Evolutionary conservation across 2,888 invertebrate genomes (phyloP), one percentile per base, ranked within the genome.

Genomic region (Byasa hedistus): DNA sequence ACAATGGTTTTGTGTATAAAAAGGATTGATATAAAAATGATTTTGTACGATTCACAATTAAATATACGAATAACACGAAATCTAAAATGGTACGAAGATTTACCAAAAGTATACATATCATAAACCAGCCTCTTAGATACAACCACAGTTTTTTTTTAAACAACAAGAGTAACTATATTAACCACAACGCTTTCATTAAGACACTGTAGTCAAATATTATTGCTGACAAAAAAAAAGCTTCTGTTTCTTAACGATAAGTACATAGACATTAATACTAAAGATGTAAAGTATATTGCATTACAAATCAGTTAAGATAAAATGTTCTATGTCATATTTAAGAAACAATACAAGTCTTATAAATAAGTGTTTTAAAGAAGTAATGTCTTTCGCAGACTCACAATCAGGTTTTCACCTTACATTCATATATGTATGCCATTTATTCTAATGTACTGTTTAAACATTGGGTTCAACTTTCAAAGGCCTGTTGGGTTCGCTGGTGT

Each of bases 101-200:
- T 69, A 62, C 32, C 21, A 69, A 73, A 32, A 75, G 68, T 72
- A 73, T 79, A 77, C 70, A 75, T 76, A 78, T 73, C 75, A 75
- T 76, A 83, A 21, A 81, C 86, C 67, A 88, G 86, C 87, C 87
- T 88, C 85, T 76, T 79, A 74, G 75, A 79, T 82, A 86, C 87
- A 88, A 88, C 87, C 86, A 82, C 79, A 72, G 75, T 73, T 62
- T 58, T 65, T 39, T 72, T 75, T 82, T 77, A 76, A 79, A 79
- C 72, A 79, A 78, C 75, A 81, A 82, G 69, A 75, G 77, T 76
- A 74, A 78, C 76, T 85, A 81, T 68, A 78, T 73, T 82, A 83
- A 74, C 83, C 86, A 89, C 87, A 88, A 87, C 86, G 66, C 82
- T 81, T 80, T 81, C 73, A 71, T 71, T 86, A 89, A 87, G 88